Evolutionary conservation across 2,797 vertebrate species (phyloP).

Genomic region (Synanceia verrucosa): DNA sequence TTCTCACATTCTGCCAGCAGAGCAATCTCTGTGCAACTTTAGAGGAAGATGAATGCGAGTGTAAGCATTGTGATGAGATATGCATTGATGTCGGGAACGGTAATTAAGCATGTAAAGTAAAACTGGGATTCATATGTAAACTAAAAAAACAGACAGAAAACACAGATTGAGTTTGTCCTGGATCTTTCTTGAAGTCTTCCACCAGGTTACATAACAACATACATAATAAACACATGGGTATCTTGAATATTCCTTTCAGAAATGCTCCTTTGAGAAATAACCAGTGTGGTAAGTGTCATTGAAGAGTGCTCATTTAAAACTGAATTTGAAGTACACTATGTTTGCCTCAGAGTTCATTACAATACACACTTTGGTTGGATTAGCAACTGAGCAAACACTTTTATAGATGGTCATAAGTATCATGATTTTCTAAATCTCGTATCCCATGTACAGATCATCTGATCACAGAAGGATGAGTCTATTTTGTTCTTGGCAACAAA

Average conservation of each 20-base stretch:
- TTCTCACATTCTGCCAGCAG: conserved; percentile 38
- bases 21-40: conserved; percentile 50
- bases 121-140: neutral
- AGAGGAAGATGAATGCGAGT: conserved; percentile 32
- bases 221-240: neutral
- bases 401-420: neutral
- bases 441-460: neutral
- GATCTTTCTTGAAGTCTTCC: neutral
- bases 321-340: neutral
- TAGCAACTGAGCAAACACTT: neutral
- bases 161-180: neutral
- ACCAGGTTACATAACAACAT: neutral
- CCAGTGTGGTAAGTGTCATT: neutral
- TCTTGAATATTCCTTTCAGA: neutral
- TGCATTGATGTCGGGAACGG: neutral
- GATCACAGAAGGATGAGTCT: neutral
- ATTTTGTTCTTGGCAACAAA: neutral
- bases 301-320: neutral
- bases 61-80: neutral
- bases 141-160: neutral
- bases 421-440: neutral
- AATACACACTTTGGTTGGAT: neutral
- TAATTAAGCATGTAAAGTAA: neutral
- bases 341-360: neutral
- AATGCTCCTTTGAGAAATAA: neutral